These are phyloP conservation scores for Megaptera novaeangliae DNA, from an alignment of 2,113 vertebrate genomes.

Conservation along the genomic window DNA sequence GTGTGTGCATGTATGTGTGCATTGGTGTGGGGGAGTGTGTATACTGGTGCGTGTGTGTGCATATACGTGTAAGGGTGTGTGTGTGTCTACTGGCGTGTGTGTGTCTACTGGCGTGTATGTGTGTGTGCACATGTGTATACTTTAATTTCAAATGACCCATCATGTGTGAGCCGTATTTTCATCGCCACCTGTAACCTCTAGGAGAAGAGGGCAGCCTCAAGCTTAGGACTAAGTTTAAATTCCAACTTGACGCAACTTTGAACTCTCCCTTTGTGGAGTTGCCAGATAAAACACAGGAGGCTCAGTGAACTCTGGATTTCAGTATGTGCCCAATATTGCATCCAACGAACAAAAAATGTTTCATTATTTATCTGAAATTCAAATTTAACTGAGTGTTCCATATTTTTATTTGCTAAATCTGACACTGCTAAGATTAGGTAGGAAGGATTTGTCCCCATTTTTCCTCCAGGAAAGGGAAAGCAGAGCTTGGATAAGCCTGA, in stretches of 20 bases:
- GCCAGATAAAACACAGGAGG: neutral
- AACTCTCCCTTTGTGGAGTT: neutral
- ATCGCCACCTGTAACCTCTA: too few species aligned
- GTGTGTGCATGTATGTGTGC: too few species aligned
- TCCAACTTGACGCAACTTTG: neutral
- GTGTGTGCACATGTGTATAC: too few species aligned
- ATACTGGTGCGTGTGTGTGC: too few species aligned
- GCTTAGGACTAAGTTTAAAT: neutral
- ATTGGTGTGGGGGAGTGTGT: too few species aligned
- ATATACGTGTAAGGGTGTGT: too few species aligned
- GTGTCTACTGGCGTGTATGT: too few species aligned
- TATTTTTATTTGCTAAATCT: neutral
- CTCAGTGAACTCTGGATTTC: neutral
- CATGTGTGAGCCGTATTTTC: neutral
- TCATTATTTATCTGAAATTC: neutral
- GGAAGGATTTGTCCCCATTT: too few species aligned
- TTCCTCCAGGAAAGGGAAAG: neutral
- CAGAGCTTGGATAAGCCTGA: fast-evolving
- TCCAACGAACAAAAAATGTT: neutral
- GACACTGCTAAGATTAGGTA: fast-evolving
- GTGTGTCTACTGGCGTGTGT: too few species aligned
- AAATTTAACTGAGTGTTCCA: neutral
- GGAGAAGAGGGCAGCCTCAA: neutral
- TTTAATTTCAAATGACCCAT: neutral
- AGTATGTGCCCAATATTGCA: neutral